Evolutionary conservation across 2,797 vertebrate genomes (phyloP), one percentile per base, ranked within the genome.

Genomic region (Pelodytes ibericus): DNA sequence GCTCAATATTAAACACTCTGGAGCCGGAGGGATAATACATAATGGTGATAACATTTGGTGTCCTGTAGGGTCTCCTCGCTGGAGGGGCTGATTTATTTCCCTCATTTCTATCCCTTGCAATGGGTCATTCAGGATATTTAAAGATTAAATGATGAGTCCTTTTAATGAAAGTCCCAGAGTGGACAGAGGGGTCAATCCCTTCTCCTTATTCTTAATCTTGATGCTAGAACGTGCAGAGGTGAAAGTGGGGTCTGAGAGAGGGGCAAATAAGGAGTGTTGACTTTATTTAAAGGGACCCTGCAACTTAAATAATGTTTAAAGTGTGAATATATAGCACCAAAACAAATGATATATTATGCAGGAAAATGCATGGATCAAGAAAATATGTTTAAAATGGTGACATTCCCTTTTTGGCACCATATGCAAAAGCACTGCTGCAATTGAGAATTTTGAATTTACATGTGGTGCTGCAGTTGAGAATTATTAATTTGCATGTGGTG

Each of bases 111-210:
- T n/a, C 29, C 71, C 13, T 0, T 24, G 11, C 9, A 24, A 61
- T 18, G 67, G 51, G 18, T 26, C 47, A 16, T n/a, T 31, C 10
- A 47, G 25, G 15, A 44, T 26, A 31, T 18, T 11, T 26, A 24
- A 51, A 16, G n/a, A 30, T 24, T 53, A 62, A 41, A 65, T 41
- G 24, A 73, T 65, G 71, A 64, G 56, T 22, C 31, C 2, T 56
- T 57, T 15, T 26, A 6, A 9, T 4, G 9, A 44, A 3, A 11
- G 20, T 9, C 27, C 58, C 71, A 49, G n/a, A 7, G 8, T 24
- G 49, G 13, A 27, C 10, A 1, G 16, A 30, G 58, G 10, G 25
- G 15, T 30, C 58, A 61, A 13, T 58, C 24, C 2, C 9, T 13
- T n/a, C 39, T 11, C n/a, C 9, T 15, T 22, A 58, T 6, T 66